phyloP scores from a whole-genome alignment of 2,888 invertebrate genomes.

The Augiades crinisus region DNA sequence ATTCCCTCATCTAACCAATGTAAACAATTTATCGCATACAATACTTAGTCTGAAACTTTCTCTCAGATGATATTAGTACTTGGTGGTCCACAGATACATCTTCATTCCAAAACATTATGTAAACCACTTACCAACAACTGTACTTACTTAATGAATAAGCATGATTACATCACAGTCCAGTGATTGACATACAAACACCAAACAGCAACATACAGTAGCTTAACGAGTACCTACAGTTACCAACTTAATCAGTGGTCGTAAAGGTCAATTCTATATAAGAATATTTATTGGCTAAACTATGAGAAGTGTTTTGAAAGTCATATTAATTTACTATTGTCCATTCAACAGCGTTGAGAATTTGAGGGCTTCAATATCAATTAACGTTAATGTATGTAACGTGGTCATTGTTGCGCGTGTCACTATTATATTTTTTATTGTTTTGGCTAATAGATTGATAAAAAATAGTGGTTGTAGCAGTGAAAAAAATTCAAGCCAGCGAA shows the following conservation, averaged over 20 bases:
- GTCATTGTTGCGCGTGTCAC: too few species aligned
- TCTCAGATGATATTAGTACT: too few species aligned
- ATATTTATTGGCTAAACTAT: constrained; percentile 1
- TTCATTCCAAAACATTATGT: too few species aligned
- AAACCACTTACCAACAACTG: background rate
- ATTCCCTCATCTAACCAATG: too few species aligned
- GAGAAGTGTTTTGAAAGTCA: constrained; percentile 8
- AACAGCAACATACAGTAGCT: background rate
- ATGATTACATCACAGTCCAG: background rate
- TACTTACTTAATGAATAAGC: background rate
- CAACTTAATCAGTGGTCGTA: background rate
- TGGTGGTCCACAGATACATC: too few species aligned
- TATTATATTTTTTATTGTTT: too few species aligned
- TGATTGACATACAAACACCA: background rate
- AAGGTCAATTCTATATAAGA: background rate
- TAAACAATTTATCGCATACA: too few species aligned
- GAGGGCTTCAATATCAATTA: background rate
- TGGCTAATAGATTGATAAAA: too few species aligned
- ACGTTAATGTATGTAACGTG: too few species aligned
- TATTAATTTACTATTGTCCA: constrained; percentile 6
- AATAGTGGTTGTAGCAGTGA: too few species aligned
- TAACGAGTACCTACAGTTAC: background rate
- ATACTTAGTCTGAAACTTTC: too few species aligned
- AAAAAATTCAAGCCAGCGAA: too few species aligned
- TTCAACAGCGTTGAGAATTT: background rate